Evolutionary conservation across 2,888 invertebrate genomes (phyloP), one percentile per base, ranked within the genome.

Genomic region (Sturmia bella): DNA sequence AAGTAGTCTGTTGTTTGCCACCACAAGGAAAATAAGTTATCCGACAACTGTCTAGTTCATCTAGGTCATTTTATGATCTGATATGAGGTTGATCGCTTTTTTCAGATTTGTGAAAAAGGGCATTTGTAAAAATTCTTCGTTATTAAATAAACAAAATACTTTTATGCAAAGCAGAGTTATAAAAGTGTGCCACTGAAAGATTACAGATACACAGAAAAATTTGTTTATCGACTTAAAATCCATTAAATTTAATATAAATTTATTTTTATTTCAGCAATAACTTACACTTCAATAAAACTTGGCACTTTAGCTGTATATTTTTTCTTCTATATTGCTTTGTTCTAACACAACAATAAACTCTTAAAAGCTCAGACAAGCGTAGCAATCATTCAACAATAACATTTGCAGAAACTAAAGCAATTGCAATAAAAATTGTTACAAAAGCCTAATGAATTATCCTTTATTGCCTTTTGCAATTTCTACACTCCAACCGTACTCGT

Each of bases 381-480:
- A 72, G 52, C 64, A 78, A 72, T 66, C 66, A 59, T 72, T 59
- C 41, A 73, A 64, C 72, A 66, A 52, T 59, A 72, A 78, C 72
- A 52, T 72, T 77, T 50, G 41, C 19, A 57, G 27, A 57, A 57
- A 64, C 63, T 50, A 43, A 21, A 45, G 39, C n/a, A 66, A 72
- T 59, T 70, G 72, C 52, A 72, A 72, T 72, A 78, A 78, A 73
- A 72, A 59, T 54, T 50, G 43, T 59, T 78, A 17, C 39, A 2
- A 50, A 78, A 66, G 64, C 50, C 72, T 59, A 78, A 72, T 78
- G 72, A 78, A 78, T 66, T 78, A 78, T 72, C 43, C 45, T 50
- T 73, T 73, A 66, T 73, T 66, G 72, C 59, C 66, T 66, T 73
- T 66, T 56, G 45, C 41, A 17, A 54, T 70, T 50, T 43, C 21